Evolutionary conservation across 1,140 invertebrate species (phyloP), one percentile per base, ranked within the genome.

Genomic region (Rhyacophila brunnea): DNA sequence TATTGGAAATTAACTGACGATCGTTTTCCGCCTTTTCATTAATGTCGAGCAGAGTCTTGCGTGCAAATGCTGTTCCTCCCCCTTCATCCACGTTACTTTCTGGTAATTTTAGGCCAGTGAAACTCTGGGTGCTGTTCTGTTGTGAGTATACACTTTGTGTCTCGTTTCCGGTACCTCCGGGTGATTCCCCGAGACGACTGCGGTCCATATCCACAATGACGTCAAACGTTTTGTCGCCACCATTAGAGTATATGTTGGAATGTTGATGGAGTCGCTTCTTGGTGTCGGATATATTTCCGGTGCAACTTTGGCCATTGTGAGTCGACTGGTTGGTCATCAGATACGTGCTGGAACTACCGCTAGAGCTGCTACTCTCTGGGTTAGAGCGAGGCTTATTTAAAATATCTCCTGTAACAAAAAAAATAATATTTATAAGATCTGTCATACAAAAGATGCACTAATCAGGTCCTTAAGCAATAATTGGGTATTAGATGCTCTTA

Each of bases 361-460:
- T 77, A 17, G 74, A 73, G 44, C 66, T 64, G 50, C 72, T 61
- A 65, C 77, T 66, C 66, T 82, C 65, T 65, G 66, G 36, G 68
- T 74, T 64, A 71, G 79, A 79, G 56, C 64, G 80, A 70, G 56
- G 58, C 50, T 15, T 78, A 67, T 69, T 83, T 72, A 38, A 81
- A 70, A 67, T 81, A 36, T 85, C 83, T 57, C 78, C 83, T 85
- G 64, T 0, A 71, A 65, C 65, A 40, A 40, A 40, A 40, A 6
- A 40, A 28, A 28, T 3, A 28, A 28, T 28, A 28, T 28, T 28
- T 28, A 28, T 28, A 28, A 28, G 3, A 28, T n/a, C n/a, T n/a
- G n/a, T n/a, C n/a, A n/a, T n/a, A n/a, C n/a, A n/a, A n/a, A n/a
- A n/a, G n/a, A n/a, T n/a, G n/a, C n/a, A n/a, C n/a, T n/a, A n/a